Evolutionary conservation across 2,888 invertebrate species (phyloP).

Genomic region (Drymonia ruficornis): DNA sequence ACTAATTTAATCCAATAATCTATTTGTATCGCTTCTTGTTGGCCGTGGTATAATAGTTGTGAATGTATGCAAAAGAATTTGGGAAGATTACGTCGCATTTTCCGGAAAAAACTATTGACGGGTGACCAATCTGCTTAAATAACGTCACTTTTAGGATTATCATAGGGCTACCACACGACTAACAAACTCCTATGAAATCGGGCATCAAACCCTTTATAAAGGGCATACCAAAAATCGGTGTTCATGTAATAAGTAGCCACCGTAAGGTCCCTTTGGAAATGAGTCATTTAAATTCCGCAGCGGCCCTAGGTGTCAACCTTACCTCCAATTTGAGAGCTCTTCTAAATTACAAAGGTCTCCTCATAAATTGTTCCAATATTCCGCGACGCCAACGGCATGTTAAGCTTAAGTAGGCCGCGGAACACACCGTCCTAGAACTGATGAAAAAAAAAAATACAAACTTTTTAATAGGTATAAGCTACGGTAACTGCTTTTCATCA

Average conservation of each 20-base stretch:
- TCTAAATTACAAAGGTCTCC: constrained; percentile 81
- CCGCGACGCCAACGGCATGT: constrained; percentile 73
- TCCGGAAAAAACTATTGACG: too few relatives aligned
- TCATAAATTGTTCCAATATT: constrained; percentile 83
- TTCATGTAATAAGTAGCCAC: constrained; percentile 26
- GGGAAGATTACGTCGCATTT: too few relatives aligned
- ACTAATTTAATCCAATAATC: too few relatives aligned
- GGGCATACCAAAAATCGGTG: constrained; percentile 16
- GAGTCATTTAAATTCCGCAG: constrained; percentile 64
- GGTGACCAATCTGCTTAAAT: too few relatives aligned
- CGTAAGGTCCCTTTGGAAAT: constrained; percentile 40
- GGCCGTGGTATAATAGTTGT: too few relatives aligned
- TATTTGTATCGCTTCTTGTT: too few relatives aligned
- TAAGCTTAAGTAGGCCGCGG: constrained; percentile 61
- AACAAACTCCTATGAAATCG: neutral
- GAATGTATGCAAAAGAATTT: too few relatives aligned
- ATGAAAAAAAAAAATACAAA: neutral
- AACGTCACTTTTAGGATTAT: too few relatives aligned
- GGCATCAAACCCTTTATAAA: neutral
- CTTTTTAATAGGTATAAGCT: too few relatives aligned
- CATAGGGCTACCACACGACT: neutral
- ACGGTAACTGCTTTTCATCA: too few relatives aligned
- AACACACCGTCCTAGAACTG: constrained; percentile 49
- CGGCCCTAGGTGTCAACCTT: constrained; percentile 70
- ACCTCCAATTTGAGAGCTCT: constrained; percentile 78